Evolutionary conservation across 2,113 vertebrate species (phyloP).

Genomic region (Kryptolebias marmoratus): DNA sequence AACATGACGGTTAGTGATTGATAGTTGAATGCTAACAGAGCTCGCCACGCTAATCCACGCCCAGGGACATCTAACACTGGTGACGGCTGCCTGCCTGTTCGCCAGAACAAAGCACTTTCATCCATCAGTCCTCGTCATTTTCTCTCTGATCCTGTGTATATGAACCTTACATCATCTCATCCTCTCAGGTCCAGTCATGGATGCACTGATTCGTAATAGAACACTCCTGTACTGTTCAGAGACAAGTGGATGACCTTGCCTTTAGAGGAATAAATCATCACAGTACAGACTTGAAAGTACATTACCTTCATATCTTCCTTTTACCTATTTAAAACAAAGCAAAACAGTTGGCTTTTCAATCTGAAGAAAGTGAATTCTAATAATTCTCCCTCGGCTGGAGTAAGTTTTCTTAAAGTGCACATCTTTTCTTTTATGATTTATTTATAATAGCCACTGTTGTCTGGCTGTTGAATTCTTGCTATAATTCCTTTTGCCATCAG

Average conservation of each 20-base stretch:
- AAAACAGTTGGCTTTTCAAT: conserved; percentile 18
- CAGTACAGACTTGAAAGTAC: conserved; percentile 17
- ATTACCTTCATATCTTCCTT: conserved; percentile 4
- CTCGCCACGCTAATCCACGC: conserved; percentile 43
- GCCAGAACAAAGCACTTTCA: conserved; percentile 59
- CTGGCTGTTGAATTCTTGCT: conserved; percentile 40
- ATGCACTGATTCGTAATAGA: conserved; percentile 47
- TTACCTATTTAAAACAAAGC: conserved; percentile 17
- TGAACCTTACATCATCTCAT: conserved; percentile 53
- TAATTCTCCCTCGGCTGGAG: conserved; percentile 2
- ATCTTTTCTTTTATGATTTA: not conserved
- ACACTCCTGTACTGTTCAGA: conserved; percentile 34
- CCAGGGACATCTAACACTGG: conserved; percentile 46
- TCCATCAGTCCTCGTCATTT: conserved; percentile 60
- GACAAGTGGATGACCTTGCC: conserved; percentile 50
- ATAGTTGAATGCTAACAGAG: conserved; percentile 55
- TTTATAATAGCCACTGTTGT: conserved; percentile 16
- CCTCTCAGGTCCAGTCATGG: conserved; percentile 30
- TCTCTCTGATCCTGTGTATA: conserved; percentile 45
- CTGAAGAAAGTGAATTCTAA: not conserved
- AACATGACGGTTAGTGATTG: conserved; percentile 56
- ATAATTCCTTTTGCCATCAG: conserved; percentile 66
- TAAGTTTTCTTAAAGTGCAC: conserved; percentile 10
- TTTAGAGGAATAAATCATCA: conserved; percentile 37
- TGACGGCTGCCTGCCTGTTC: conserved; percentile 25